These are phyloP conservation scores for Colletes collaris DNA, from an alignment of 2,888 invertebrate genomes.

Conservation along the genomic window DNA sequence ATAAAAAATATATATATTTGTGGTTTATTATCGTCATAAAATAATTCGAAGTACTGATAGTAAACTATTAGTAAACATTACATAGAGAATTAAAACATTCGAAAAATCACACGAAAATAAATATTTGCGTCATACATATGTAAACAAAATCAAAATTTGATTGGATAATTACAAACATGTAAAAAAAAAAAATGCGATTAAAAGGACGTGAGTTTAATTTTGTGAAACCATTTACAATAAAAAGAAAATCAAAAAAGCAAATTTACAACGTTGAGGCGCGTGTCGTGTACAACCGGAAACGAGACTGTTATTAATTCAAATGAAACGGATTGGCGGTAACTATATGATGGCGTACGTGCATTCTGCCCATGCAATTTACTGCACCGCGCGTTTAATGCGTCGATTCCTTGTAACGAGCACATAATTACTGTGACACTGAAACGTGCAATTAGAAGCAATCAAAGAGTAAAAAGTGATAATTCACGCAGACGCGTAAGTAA, in stretches of 20 bases:
- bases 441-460: slow-evolving; percentile 36
- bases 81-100: too few species aligned
- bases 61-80: too few species aligned
- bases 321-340: slow-evolving; percentile 33
- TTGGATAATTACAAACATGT: too few species aligned
- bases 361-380: slow-evolving; percentile 29
- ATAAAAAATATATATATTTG: too few species aligned
- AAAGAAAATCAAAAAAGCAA: not conserved
- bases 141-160: too few species aligned
- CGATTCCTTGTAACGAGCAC: slow-evolving; percentile 34
- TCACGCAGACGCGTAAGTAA: not conserved
- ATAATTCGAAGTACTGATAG: too few species aligned
- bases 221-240: too few species aligned
- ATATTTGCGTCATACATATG: too few species aligned
- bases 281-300: slow-evolving; percentile 25
- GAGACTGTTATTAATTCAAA: slow-evolving; percentile 26
- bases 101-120: too few species aligned
- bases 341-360: slow-evolving; percentile 14
- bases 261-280: slow-evolving; percentile 10
- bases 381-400: slow-evolving; percentile 12
- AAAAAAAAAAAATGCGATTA: too few species aligned
- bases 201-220: too few species aligned
- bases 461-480: slow-evolving; percentile 13
- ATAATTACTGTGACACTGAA: slow-evolving; percentile 36
- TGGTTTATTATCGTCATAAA: too few species aligned